These are phyloP conservation scores for Diarsia brunnea DNA, from an alignment of 2,888 invertebrate species.

Conservation along the genomic window DNA sequence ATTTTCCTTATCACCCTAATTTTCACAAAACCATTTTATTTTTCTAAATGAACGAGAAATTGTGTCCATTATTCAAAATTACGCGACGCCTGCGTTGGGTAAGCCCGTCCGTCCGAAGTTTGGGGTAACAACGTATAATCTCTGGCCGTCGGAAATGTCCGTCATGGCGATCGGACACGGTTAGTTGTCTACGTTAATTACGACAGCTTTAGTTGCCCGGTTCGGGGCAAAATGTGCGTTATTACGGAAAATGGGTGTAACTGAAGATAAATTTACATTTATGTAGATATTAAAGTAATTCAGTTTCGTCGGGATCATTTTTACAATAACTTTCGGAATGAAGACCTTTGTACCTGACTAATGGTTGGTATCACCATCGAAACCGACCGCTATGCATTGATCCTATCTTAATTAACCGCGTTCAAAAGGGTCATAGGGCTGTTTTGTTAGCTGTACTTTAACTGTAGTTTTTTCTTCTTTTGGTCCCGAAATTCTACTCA, in stretches of 20 bases:
- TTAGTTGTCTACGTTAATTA: conserved; percentile 64
- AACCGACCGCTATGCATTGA: not conserved
- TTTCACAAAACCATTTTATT: conserved; percentile 42
- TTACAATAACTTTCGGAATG: not conserved
- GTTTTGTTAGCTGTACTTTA: too few species aligned
- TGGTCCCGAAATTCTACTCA: too few species aligned
- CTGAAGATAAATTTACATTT: not conserved
- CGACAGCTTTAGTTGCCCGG: conserved; percentile 38
- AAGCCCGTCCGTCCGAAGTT: conserved; percentile 45
- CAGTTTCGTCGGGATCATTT: not conserved
- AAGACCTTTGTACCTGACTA: not conserved
- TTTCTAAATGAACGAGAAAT: conserved; percentile 37
- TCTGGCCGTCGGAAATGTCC: conserved; percentile 55
- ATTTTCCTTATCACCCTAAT: conserved; percentile 50
- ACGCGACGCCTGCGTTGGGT: conserved; percentile 36
- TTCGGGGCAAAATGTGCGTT: conserved; percentile 24
- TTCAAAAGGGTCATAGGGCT: not conserved
- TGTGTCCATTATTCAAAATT: conserved; percentile 53
- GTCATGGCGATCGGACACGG: conserved; percentile 57
- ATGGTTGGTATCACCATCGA: not conserved
- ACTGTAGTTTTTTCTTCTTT: too few species aligned
- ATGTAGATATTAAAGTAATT: conserved; percentile 1
- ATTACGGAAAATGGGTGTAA: conserved; percentile 37
- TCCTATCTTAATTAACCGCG: not conserved
- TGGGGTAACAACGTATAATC: conserved; percentile 54